These are phyloP conservation scores for Syngnathus typhle DNA, from an alignment of 2,113 vertebrate genomes.

Conservation along the genomic window DNA sequence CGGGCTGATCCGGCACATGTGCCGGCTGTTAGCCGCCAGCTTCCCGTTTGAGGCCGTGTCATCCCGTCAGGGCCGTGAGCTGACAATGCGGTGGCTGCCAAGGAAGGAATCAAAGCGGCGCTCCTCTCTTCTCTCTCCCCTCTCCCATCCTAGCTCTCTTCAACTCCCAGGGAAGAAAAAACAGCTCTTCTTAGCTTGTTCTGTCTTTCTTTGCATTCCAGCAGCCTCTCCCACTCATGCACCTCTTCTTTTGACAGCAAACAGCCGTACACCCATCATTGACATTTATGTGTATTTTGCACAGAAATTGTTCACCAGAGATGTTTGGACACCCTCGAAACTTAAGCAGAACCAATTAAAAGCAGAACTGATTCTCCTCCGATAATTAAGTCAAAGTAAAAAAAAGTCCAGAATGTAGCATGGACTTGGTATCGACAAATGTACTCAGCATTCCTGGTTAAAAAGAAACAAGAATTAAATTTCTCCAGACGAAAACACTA, in stretches of 20 bases:
- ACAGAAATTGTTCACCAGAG: neutral
- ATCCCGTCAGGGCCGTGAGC: conserved; percentile 52
- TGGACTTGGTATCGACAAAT: too few species aligned
- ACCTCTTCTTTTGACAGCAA: conserved; percentile 36
- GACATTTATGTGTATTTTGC: neutral
- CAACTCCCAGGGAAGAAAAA: conserved; percentile 16
- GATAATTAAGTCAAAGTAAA: neutral
- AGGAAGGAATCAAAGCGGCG: conserved; percentile 26
- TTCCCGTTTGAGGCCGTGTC: conserved; percentile 70
- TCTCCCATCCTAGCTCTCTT: neutral
- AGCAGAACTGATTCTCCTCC: too few species aligned
- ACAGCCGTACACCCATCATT: neutral
- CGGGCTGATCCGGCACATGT: conserved; percentile 66
- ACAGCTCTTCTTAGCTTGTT: conserved; percentile 20
- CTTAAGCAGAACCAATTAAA: too few species aligned
- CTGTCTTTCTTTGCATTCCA: conserved; percentile 37
- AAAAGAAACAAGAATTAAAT: too few species aligned
- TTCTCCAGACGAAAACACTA: too few species aligned
- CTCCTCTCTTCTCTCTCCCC: neutral
- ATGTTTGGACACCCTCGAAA: too few species aligned
- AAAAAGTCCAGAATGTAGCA: neutral
- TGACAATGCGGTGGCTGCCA: conserved; percentile 34
- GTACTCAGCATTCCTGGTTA: too few species aligned
- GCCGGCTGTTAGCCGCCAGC: conserved; percentile 69
- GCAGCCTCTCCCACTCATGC: conserved; percentile 6